phyloP scores from a whole-genome alignment of 2,888 invertebrate genomes.

The Torymus texanus region DNA sequence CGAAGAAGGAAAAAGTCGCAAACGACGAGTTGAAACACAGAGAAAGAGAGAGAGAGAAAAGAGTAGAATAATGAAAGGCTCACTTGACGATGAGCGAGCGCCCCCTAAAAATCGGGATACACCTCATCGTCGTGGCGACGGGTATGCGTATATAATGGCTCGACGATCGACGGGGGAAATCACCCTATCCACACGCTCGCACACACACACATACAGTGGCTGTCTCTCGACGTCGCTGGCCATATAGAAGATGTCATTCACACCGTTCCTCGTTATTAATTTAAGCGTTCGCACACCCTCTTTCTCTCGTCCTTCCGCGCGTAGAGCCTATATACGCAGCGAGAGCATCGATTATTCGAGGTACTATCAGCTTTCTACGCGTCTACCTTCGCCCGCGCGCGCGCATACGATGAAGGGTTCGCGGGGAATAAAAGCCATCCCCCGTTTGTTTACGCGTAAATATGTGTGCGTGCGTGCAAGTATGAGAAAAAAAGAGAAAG shows the following conservation, averaged over 20 bases:
- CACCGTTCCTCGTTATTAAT: constrained; percentile 44
- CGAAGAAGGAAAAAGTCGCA: too few species aligned
- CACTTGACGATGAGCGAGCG: too few species aligned
- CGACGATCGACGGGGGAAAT: constrained; percentile 17
- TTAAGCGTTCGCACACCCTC: constrained; percentile 14
- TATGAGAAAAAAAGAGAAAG: background rate
- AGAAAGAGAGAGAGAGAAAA: too few species aligned
- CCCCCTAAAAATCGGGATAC: too few species aligned
- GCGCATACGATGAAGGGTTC: constrained; percentile 5
- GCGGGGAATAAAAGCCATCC: constrained; percentile 22
- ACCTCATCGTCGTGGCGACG: too few species aligned
- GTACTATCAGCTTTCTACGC: constrained; percentile 1
- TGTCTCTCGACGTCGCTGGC: background rate
- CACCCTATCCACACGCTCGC: background rate
- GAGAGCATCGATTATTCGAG: constrained; percentile 38
- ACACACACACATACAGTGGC: background rate
- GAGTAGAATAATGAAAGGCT: too few species aligned
- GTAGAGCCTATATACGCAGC: background rate
- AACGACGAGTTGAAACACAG: too few species aligned
- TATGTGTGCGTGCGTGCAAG: background rate
- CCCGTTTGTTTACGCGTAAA: constrained; percentile 46
- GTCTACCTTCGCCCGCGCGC: background rate
- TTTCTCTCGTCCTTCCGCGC: background rate
- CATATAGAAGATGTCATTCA: constrained; percentile 25
- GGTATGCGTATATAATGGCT: too few species aligned